phyloP scores from a whole-genome alignment of 2,797 vertebrate genomes.

The Poecilia gillii region DNA sequence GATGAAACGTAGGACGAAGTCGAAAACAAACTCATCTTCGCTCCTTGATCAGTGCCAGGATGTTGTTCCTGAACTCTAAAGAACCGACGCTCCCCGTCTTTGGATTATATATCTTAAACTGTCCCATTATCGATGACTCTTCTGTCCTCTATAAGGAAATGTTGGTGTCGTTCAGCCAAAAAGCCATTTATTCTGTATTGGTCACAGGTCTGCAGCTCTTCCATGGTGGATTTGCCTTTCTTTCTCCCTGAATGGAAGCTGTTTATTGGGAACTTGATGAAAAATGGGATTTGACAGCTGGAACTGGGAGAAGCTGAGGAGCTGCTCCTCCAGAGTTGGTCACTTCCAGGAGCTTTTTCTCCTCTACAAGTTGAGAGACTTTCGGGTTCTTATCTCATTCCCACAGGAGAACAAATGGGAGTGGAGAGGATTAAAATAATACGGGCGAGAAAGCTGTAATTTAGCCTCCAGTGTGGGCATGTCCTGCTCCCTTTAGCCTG shows the following conservation, averaged over 20 bases:
- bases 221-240: conserved; percentile 52
- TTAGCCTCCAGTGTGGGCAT: conserved; percentile 87
- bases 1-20: neutral
- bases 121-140: neutral
- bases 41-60: neutral
- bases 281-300: conserved; percentile 78
- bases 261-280: conserved; percentile 79
- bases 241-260: conserved; percentile 44
- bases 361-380: conserved; percentile 79
- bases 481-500: conserved; percentile 70
- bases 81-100: neutral
- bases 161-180: conserved; percentile 42
- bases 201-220: conserved; percentile 63
- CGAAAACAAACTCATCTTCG: neutral
- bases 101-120: neutral
- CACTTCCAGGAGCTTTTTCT: neutral
- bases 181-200: conserved; percentile 49
- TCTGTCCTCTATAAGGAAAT: conserved; percentile 20
- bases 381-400: conserved; percentile 92
- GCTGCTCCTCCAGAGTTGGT: conserved; percentile 31
- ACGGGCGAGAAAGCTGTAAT: conserved; percentile 91
- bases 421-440: conserved; percentile 98
- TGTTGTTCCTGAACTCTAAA: neutral
- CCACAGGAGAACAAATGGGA: conserved; percentile 95
- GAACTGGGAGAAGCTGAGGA: conserved; percentile 59